These are phyloP conservation scores for Okamejei kenojei DNA, from an alignment of 2,797 vertebrate species.

Conservation along the genomic window DNA sequence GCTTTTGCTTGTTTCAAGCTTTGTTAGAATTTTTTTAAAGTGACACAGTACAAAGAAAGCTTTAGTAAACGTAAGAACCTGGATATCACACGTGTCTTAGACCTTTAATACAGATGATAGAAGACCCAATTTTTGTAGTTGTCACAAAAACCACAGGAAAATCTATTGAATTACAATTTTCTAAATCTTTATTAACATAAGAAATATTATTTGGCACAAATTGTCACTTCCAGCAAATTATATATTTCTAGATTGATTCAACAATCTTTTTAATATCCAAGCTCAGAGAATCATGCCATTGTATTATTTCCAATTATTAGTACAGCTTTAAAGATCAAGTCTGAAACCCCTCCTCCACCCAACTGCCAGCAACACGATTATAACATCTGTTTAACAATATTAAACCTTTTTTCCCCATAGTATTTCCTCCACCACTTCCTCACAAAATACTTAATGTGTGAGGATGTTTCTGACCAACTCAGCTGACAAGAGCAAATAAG, in stretches of 20 bases:
- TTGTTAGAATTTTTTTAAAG: not conserved
- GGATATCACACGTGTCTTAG: not conserved
- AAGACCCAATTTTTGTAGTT: not conserved
- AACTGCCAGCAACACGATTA: not conserved
- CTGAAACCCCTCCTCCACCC: not conserved
- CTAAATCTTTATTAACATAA: not conserved
- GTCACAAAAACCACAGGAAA: not conserved
- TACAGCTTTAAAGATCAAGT: not conserved
- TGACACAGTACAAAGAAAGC: not conserved
- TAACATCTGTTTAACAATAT: not conserved
- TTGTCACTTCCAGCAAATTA: not conserved
- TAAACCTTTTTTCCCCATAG: not conserved
- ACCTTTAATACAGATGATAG: not conserved
- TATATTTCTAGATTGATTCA: not conserved
- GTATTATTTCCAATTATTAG: not conserved
- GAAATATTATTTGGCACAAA: not conserved
- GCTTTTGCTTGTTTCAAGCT: no score
- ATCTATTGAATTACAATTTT: not conserved
- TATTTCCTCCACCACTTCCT: not conserved
- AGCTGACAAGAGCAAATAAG: not conserved
- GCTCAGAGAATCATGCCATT: not conserved
- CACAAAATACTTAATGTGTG: not conserved
- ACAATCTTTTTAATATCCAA: not conserved
- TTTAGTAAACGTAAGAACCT: not conserved
- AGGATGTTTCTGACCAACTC: not conserved